These are phyloP conservation scores for Elgaria multicarinata DNA, from an alignment of 2,113 vertebrate genomes.

Conservation along the genomic window DNA sequence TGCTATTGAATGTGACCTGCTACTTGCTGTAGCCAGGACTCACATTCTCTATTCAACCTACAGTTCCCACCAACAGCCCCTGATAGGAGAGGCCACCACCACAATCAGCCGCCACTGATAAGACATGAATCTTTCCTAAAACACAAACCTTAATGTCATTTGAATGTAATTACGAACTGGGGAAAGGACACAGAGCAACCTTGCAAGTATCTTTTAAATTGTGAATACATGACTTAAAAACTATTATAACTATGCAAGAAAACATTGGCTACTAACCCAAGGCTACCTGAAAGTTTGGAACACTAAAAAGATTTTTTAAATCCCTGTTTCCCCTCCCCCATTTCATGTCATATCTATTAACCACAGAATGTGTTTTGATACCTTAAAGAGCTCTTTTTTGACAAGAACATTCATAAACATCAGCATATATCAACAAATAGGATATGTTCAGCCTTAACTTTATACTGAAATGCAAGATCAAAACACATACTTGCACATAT, in stretches of 20 bases:
- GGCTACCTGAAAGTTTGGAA: neutral
- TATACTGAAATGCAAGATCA: constrained; percentile 19
- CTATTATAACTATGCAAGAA: neutral
- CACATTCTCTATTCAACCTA: neutral
- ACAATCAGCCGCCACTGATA: neutral
- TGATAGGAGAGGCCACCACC: neutral
- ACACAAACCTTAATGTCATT: neutral
- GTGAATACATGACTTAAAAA: neutral
- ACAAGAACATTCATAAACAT: neutral
- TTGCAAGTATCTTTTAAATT: neutral
- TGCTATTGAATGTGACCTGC: neutral
- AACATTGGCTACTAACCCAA: neutral
- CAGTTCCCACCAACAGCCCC: neutral
- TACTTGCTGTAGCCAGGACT: neutral
- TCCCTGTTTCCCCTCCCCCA: no score
- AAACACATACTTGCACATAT: constrained; percentile 37
- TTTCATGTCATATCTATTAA: constrained; percentile 11
- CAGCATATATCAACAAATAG: constrained; percentile 10
- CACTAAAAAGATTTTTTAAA: neutral
- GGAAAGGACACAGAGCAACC: neutral
- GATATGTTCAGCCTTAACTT: neutral
- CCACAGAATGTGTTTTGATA: neutral
- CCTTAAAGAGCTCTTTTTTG: neutral
- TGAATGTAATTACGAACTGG: neutral
- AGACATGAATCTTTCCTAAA: neutral